These are phyloP conservation scores for Tupiocoris notatus DNA, from an alignment of 2,888 invertebrate genomes.

Conservation along the genomic window DNA sequence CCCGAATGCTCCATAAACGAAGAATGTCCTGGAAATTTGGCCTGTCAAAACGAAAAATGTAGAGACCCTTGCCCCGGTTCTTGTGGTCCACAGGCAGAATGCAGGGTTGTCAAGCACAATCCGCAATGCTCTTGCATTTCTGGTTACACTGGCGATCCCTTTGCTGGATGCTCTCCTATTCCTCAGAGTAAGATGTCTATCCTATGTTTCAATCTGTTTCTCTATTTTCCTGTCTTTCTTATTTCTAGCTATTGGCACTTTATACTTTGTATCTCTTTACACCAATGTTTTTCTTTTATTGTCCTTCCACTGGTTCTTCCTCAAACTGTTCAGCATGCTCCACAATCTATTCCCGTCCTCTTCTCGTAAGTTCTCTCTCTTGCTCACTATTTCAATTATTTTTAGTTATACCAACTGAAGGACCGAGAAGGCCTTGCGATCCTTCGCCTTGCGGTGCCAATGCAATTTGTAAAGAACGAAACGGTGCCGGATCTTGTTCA, in stretches of 20 bases:
- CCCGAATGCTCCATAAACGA: slow-evolving; percentile 82
- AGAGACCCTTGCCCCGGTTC: slow-evolving; percentile 81
- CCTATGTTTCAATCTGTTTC: neutral
- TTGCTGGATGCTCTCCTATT: slow-evolving; percentile 65
- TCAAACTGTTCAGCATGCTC: too few relatives aligned
- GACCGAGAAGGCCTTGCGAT: slow-evolving; percentile 74
- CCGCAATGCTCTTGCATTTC: slow-evolving; percentile 78
- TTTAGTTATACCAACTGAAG: slow-evolving; percentile 61
- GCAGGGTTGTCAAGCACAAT: slow-evolving; percentile 78
- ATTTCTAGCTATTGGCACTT: neutral
- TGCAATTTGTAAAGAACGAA: slow-evolving; percentile 76
- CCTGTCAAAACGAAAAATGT: slow-evolving; percentile 80
- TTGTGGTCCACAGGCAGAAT: slow-evolving; percentile 75
- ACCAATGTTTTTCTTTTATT: neutral
- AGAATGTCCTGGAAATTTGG: slow-evolving; percentile 79
- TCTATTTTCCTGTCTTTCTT: slow-evolving; percentile 16
- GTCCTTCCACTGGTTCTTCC: neutral
- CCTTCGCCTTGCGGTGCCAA: slow-evolving; percentile 86
- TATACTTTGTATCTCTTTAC: slow-evolving; percentile 9
- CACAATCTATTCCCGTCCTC: neutral
- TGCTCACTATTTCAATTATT: slow-evolving; percentile 47
- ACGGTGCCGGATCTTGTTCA: slow-evolving; percentile 78
- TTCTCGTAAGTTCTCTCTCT: slow-evolving; percentile 1
- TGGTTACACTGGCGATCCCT: slow-evolving; percentile 82
- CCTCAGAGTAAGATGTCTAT: slow-evolving; percentile 53